Base-by-base conservation (phyloP, 2,113 vertebrate genomes). In the Atrichornis clamosus region DNA sequence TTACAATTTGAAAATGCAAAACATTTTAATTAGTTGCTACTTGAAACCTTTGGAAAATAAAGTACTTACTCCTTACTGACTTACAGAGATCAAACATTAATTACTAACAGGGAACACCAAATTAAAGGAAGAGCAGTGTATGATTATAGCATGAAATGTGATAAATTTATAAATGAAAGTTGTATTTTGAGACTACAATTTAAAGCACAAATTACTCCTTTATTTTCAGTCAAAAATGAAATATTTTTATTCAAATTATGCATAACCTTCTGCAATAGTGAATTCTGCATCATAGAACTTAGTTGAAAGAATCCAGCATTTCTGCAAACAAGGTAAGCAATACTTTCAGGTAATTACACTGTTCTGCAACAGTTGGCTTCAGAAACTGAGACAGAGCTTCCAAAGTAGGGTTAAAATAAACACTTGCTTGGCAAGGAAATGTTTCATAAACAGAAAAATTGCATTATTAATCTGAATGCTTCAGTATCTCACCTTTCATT, bases 401-500 rank as follows among this genome's bases (percentile, higher is more conserved):
- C 44, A 53, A 8, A 9, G 10, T 9, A 47, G 46, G 58, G 21
- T 35, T 65, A 86, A 84, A 92, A 65, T 37, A 76, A 67, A 63
- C 11, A 22, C 27, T 32, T 52, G 33, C 27, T 92, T 55, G 13
- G 27, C 47, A 63, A 58, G 21, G 8, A 74, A 70, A 56, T 41
- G 5, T 33, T 91, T 78, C 24, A 30, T 81, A 27, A 69, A 62
- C 9, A 58, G 49, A 68, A 67, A 78, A 58, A 62, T 10, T 37
- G 65, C 6, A 33, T 77, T 67, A 20, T 78, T 39, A 74, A 6
- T 41, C 3, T 8, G 42, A 84, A 63, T 55, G 21, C 30, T 59
- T 68, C 39, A 64, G 5, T 52, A 24, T 75, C 98, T 98, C 97
- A 98, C 98, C 98, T 98, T 95, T 97, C 98, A 98, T 98, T 94